Evolutionary conservation across 2,888 invertebrate genomes (phyloP), one percentile per base, ranked within the genome.

Genomic region (Stenchaetothrips biformis): DNA sequence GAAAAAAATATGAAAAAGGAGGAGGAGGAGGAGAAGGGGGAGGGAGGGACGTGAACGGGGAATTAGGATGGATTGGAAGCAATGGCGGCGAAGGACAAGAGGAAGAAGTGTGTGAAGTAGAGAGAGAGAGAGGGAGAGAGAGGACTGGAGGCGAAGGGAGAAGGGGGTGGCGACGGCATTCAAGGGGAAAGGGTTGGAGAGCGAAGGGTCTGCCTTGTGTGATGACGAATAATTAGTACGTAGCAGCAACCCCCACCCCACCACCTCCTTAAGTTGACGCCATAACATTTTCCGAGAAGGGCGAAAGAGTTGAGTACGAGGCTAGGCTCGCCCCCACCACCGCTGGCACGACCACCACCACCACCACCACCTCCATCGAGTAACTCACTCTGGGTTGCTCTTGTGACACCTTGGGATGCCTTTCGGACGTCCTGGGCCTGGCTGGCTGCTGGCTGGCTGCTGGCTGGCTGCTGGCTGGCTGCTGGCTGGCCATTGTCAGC

Each of bases 171-270:
- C 25, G 67, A 74, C 67, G 67, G 53, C 53, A 53, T 53, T 53
- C 11, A 53, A 74, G 67, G 67, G 21, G 67, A 25, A 21, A 67
- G 67, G 67, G n/a, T n/a, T n/a, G 67, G 53, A 16, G 67, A 11
- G 67, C 11, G 67, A 37, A 67, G 67, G 67, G 25, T 25, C 67
- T 74, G 67, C 67, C 25, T 74, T 74, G 67, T 74, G 67, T 74
- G 67, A 74, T 74, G 67, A 74, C 67, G 67, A 74, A 74, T 74
- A 74, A 74, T 74, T 74, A 74, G 67, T 74, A 74, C 67, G 25
- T 21, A 25, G 67, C 67, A 74, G 21, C 9, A n/a, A 74, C 67
- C 67, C 67, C 67, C 21, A 25, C 4, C 53, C 11, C 53, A 13
- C 11, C 53, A 13, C 9, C 67, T 74, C 25, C 67, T 74, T 74